Percentiles rank a stretch among this genome's conserved stretches.
phyloP scores from a whole-genome alignment of 2,113 vertebrate genomes.

The Cochlearius cochlearius region DNA sequence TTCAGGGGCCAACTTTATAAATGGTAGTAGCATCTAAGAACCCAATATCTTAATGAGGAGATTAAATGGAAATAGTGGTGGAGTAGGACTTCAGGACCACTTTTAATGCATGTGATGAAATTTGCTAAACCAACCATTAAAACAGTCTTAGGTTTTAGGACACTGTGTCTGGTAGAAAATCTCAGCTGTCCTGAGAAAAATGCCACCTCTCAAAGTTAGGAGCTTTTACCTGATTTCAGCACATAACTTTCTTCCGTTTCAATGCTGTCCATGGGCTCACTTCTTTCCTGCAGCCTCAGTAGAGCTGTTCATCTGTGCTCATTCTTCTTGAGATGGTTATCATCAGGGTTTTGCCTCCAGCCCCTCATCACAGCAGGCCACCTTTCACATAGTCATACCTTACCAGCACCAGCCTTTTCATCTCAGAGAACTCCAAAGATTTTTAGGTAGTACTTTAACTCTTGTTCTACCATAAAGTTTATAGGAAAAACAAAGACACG shows the following conservation, averaged over 20 bases:
- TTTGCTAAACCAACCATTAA: not conserved
- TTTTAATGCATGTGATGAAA: not conserved
- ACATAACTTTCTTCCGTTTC: not conserved
- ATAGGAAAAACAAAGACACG: not conserved
- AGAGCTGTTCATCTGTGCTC: not conserved
- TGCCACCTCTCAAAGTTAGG: not conserved
- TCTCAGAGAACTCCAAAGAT: not conserved
- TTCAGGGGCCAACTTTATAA: not conserved
- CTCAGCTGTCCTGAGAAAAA: not conserved
- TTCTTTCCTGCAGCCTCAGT: not conserved
- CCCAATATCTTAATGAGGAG: not conserved
- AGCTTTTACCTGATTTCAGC: not conserved
- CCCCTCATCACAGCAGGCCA: not conserved
- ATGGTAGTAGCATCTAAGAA: not conserved
- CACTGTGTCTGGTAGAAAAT: not conserved
- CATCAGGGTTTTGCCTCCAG: not conserved
- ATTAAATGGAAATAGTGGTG: not conserved
- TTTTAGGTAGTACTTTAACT: not conserved
- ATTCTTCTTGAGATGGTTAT: not conserved
- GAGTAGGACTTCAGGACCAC: not conserved
- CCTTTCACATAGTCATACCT: not conserved
- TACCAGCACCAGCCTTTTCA: not conserved
- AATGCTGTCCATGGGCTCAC: not conserved
- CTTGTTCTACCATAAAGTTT: not conserved
- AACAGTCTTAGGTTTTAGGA: not conserved